Evolutionary conservation across 2,888 invertebrate species (phyloP).

Genomic region (Ashinkailepas kermadecensis): DNA sequence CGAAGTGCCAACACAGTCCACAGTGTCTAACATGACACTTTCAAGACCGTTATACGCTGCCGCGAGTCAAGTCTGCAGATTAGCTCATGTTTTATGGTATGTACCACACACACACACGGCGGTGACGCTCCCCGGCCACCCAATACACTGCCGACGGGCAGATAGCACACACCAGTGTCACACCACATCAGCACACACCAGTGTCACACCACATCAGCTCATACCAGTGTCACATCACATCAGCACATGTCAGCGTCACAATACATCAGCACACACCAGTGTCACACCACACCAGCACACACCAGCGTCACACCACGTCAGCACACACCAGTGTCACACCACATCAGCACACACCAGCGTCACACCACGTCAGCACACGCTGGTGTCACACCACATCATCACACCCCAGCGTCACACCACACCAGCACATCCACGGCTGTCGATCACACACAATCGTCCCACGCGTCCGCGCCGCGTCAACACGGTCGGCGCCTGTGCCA

Average conservation of each 20-base stretch:
- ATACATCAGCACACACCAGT: neutral
- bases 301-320: neutral
- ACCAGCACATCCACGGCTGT: no score
- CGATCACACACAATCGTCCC: no score
- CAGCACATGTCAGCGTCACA: no score
- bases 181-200: no score
- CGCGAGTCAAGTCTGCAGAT: neutral
- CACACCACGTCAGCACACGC: neutral
- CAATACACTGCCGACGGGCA: no score
- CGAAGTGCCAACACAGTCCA: constrained; percentile 18
- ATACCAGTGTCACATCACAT: no score
- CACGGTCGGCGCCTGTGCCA: no score
- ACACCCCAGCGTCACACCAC: neutral
- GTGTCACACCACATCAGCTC: no score
- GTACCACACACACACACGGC: no score
- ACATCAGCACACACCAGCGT: neutral
- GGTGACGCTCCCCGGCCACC: neutral
- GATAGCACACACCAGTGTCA: no score
- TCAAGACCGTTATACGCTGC: neutral
- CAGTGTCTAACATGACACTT: constrained; percentile 2
- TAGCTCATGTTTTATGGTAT: constrained; percentile 3
- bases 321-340: neutral
- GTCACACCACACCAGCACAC: neutral
- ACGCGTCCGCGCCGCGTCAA: no score
- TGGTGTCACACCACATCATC: no score